Conservation (phyloP, 2,888 invertebrate species). For the Cerastoderma edule region DNA sequence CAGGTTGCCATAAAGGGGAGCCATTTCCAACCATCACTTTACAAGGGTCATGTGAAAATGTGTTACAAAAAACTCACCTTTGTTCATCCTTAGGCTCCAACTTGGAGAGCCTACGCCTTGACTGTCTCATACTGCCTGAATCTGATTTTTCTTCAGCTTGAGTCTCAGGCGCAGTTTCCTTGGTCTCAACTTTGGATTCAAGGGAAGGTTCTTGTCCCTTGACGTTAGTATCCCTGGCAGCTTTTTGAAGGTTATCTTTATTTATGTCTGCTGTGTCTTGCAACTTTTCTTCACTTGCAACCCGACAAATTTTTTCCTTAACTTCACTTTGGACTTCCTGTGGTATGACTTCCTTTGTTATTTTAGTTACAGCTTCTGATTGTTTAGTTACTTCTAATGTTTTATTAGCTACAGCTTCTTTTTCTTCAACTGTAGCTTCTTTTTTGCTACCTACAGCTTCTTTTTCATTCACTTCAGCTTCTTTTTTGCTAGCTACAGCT, state of each 20-base stretch:
- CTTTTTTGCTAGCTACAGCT: no score
- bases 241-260: no score
- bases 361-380: background rate
- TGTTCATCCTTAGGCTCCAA: background rate
- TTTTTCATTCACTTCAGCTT: background rate
- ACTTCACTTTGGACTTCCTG: no score
- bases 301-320: no score
- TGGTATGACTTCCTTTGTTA: no score
- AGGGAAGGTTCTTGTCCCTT: background rate
- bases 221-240: no score
- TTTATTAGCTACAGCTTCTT: background rate
- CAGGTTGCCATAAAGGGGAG: no score
- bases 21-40: no score
- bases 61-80: constrained; percentile 13
- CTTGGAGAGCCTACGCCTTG: constrained; percentile 25
- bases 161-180: background rate
- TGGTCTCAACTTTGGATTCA: background rate
- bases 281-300: no score
- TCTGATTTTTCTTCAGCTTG: background rate
- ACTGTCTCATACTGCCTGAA: constrained; percentile 4
- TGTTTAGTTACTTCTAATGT: background rate
- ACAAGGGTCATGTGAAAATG: no score
- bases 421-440: background rate
- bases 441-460: background rate
- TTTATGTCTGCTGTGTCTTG: no score